Percentiles rank a stretch among this genome's conserved stretches.
phyloP scores from a whole-genome alignment of 92 coral and sea anemone species.

The Nematostella vectensis region DNA sequence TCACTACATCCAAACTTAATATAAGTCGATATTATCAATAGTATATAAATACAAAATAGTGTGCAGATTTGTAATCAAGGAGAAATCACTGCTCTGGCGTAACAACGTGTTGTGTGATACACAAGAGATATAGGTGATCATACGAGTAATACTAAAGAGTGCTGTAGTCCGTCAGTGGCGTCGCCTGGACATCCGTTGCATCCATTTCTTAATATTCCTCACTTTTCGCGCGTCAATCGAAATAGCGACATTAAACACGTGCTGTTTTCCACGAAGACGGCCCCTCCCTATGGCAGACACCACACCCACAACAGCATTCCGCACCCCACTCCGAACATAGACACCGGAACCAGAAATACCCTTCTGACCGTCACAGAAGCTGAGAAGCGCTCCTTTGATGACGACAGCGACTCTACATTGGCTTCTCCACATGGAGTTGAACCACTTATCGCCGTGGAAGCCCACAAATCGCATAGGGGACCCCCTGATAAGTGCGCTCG shows the following conservation, averaged over 20 bases:
- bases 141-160: too few species aligned
- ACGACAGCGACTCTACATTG: slow-evolving; percentile 33
- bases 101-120: too few species aligned
- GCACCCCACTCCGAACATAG: slow-evolving; percentile 22
- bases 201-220: slow-evolving; percentile 51
- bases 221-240: slow-evolving; percentile 49
- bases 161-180: too few species aligned
- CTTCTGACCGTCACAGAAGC: slow-evolving; percentile 55
- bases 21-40: background rate
- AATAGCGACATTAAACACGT: slow-evolving; percentile 57
- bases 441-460: slow-evolving; percentile 72
- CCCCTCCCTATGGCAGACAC: slow-evolving; percentile 59
- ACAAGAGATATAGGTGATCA: too few species aligned
- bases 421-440: slow-evolving; percentile 64
- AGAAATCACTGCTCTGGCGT: too few species aligned
- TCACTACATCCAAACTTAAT: background rate
- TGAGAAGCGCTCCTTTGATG: slow-evolving; percentile 45
- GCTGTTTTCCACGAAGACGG: slow-evolving; percentile 28
- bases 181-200: slow-evolving; percentile 9
- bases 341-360: slow-evolving; percentile 85
- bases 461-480: slow-evolving; percentile 64
- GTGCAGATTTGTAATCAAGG: too few species aligned
- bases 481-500: slow-evolving; percentile 37
- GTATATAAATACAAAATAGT: too few species aligned
- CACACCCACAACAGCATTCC: slow-evolving; percentile 58